These are phyloP conservation scores for Penaeus monodon DNA, from an alignment of 2,888 invertebrate species.

Conservation along the genomic window DNA sequence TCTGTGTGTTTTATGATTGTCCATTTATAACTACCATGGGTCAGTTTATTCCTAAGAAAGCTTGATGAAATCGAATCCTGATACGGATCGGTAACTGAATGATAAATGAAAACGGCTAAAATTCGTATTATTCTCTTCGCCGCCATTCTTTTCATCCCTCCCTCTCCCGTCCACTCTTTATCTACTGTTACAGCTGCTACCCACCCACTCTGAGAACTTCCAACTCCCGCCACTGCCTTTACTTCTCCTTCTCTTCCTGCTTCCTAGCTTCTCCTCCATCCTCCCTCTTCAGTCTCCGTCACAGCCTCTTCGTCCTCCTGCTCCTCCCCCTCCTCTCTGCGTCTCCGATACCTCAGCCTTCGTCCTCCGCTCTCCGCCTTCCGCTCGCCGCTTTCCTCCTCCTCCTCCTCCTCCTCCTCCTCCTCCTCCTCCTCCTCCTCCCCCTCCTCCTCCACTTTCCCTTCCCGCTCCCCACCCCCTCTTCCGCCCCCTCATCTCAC, in stretches of 20 bases:
- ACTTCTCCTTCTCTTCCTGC: neutral
- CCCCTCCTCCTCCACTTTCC: neutral
- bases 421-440: slow-evolving; percentile 6
- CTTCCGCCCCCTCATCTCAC: slow-evolving; percentile 21
- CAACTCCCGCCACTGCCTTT: neutral
- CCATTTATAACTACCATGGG: too few species aligned
- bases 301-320: slow-evolving; percentile 7
- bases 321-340: slow-evolving; percentile 3
- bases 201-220: neutral
- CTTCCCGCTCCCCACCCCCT: neutral
- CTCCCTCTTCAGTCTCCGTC: slow-evolving; percentile 3
- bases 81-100: too few species aligned
- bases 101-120: too few species aligned
- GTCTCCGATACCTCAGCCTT: too few species aligned
- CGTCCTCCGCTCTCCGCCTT: neutral
- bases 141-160: neutral
- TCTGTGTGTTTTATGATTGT: too few species aligned
- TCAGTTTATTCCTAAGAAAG: too few species aligned
- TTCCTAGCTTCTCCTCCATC: neutral
- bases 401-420: neutral
- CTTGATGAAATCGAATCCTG: too few species aligned
- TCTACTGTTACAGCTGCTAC: neutral
- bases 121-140: slow-evolving; percentile 2
- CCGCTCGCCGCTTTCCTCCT: neutral
- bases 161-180: neutral